phyloP scores from a whole-genome alignment of 2,113 vertebrate genomes.

The Capreolus pygargus region DNA sequence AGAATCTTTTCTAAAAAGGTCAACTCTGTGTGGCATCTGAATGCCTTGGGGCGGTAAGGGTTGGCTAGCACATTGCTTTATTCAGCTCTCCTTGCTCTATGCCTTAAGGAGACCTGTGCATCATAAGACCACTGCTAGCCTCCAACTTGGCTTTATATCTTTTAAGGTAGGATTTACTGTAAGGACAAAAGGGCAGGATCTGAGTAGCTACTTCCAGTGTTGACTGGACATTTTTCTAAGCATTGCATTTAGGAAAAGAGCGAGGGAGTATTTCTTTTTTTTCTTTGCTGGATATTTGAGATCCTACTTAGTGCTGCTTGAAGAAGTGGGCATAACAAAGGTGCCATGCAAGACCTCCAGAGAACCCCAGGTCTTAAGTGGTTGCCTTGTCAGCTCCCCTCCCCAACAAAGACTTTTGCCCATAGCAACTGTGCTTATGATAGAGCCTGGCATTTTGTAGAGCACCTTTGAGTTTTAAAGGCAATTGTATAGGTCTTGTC shows the following conservation, averaged over 20 bases:
- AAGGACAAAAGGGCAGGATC: neutral
- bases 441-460: neutral
- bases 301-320: neutral
- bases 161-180: neutral
- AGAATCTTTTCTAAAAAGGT: conserved; percentile 63
- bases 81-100: neutral
- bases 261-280: neutral
- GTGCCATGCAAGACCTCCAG: neutral
- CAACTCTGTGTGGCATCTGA: conserved; percentile 40
- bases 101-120: neutral
- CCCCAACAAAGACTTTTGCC: neutral
- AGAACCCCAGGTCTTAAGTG: neutral
- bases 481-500: neutral
- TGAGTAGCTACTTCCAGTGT: neutral
- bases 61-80: neutral
- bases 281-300: neutral
- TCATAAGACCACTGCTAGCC: neutral
- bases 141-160: neutral
- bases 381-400: neutral
- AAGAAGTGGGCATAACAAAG: neutral
- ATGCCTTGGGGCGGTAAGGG: conserved; percentile 1
- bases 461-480: neutral
- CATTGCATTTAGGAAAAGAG: neutral
- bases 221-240: conserved; percentile 5
- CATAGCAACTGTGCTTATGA: neutral